phyloP scores from a whole-genome alignment of 2,797 vertebrate species.

The Clarias platycephalus region DNA sequence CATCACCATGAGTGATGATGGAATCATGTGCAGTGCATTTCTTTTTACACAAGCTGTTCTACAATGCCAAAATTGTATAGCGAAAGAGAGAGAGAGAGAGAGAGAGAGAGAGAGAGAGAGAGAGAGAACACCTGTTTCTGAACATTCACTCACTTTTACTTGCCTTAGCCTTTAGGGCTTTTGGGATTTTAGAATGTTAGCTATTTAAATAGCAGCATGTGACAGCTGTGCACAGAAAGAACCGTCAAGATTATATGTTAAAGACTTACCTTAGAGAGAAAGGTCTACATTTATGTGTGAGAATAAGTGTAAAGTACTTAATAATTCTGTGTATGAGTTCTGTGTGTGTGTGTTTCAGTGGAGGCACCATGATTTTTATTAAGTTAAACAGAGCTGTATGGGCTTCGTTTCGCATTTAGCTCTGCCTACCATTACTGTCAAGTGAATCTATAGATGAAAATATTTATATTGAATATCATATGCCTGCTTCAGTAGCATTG shows the following conservation, averaged over 20 bases:
- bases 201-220: conserved; percentile 58
- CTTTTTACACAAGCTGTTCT: conserved; percentile 2
- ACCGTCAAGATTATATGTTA: conserved; percentile 64
- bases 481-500: not conserved
- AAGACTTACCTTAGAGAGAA: conserved; percentile 43
- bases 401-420: conserved; percentile 1
- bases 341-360: conserved; percentile 17
- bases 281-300: conserved; percentile 13
- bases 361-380: not conserved
- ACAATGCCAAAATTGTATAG: not conserved
- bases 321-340: conserved; percentile 41
- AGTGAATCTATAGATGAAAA: not conserved
- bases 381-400: not conserved
- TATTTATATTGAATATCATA: conserved; percentile 1
- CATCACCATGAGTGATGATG: not conserved
- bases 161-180: conserved; percentile 55
- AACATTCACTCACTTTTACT: conserved; percentile 58
- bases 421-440: not conserved
- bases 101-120: not conserved
- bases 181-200: conserved; percentile 65
- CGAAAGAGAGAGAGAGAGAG: not conserved
- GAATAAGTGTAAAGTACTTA: not conserved
- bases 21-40: not conserved
- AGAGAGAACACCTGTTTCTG: conserved; percentile 71
- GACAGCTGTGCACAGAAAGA: conserved; percentile 61